A percentile compares a stretch with the other conserved stretches of the same genome.
phyloP scores from a whole-genome alignment of 2,113 vertebrate genomes.

The Mustela lutreola region DNA sequence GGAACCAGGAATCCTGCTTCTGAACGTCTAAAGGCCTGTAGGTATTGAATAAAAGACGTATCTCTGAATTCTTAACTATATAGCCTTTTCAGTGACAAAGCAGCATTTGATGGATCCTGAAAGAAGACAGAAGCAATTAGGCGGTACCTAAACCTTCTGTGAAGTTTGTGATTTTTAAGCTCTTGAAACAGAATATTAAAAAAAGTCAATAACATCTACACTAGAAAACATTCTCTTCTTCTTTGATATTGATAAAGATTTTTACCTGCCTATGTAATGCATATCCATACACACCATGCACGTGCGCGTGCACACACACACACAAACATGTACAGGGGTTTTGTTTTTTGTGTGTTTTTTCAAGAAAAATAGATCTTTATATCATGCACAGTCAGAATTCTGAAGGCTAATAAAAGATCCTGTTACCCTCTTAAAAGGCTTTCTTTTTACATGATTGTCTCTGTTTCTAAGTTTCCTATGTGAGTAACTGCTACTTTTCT shows the following conservation, averaged over 20 bases:
- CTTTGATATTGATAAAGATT: not conserved
- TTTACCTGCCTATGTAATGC: not conserved
- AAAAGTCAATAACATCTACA: not conserved
- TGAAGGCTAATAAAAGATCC: not conserved
- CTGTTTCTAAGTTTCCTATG: not conserved
- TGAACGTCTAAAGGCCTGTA: not conserved
- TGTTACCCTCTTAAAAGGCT: not conserved
- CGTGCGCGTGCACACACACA: not conserved
- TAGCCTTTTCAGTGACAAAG: not conserved
- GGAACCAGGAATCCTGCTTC: not conserved
- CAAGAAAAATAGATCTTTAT: not conserved
- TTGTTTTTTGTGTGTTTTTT: not conserved
- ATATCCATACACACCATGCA: not conserved
- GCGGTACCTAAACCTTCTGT: not conserved
- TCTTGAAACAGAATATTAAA: not conserved
- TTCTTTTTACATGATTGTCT: not conserved
- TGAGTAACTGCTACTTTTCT: not conserved
- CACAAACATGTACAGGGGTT: not conserved
- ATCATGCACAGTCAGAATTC: not conserved
- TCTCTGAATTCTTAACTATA: not conserved
- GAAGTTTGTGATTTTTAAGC: slow-evolving; percentile 10
- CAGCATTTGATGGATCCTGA: not conserved
- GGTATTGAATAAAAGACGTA: not conserved
- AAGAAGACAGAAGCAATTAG: not conserved
- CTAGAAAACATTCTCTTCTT: not conserved